Evolutionary conservation across 2,113 vertebrate species (phyloP).

Genomic region (Tor tambroides): DNA sequence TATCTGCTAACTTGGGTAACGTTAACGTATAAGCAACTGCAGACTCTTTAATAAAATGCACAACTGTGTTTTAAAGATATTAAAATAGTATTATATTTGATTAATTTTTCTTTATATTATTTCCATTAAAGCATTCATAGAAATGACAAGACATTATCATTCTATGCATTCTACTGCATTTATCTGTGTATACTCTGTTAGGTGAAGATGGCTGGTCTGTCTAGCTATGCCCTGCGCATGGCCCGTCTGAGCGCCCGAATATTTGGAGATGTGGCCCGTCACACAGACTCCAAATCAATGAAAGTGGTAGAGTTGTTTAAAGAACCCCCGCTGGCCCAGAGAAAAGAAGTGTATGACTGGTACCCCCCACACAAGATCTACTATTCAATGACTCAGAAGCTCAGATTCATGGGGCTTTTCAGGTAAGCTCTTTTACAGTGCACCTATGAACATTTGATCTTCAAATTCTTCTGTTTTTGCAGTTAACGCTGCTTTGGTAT

Average conservation of each 20-base stretch:
- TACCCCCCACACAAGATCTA: conserved; percentile 93
- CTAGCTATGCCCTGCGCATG: conserved; percentile 89
- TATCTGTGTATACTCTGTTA: neutral
- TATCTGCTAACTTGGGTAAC: neutral
- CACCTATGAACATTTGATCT: neutral
- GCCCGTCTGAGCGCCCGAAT: conserved; percentile 89
- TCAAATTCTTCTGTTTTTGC: neutral
- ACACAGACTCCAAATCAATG: conserved; percentile 88
- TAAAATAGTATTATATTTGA: too few species aligned
- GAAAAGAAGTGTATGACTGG: conserved; percentile 88
- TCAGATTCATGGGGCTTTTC: conserved; percentile 90
- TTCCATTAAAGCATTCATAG: neutral
- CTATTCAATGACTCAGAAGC: conserved; percentile 83
- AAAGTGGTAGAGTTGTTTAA: conserved; percentile 91
- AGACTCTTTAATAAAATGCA: neutral
- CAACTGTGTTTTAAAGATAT: neutral
- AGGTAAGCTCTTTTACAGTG: conserved; percentile 75
- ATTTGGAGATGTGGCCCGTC: conserved; percentile 86
- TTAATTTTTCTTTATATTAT: neutral
- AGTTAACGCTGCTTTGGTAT: neutral
- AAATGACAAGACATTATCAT: neutral
- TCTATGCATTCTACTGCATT: neutral
- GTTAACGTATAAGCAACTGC: neutral
- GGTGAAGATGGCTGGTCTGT: conserved; percentile 80
- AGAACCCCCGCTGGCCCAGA: conserved; percentile 84